A percentile compares a stretch with the other conserved stretches of the same genome.
Conservation (phyloP, 2,113 vertebrate genomes). For the rat (Rattus norvegicus) region DNA sequence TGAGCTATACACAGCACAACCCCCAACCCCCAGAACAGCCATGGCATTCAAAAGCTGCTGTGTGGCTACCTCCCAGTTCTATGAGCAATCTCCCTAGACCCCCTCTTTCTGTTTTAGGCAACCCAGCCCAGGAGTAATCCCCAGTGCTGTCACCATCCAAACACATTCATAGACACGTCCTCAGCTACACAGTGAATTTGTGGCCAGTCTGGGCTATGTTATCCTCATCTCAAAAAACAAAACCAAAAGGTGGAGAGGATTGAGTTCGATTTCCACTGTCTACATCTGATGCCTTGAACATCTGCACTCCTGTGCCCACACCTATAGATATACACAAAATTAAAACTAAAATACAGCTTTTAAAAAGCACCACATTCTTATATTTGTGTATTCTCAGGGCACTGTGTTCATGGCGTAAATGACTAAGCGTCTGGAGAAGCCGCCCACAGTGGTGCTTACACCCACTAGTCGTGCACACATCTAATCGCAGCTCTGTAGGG, state of each 20-base stretch:
- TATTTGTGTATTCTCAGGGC: not conserved
- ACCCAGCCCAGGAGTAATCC: not conserved
- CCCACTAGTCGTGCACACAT: not conserved
- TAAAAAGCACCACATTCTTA: no score
- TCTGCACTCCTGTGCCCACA: not conserved
- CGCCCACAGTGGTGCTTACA: not conserved
- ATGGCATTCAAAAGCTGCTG: not conserved
- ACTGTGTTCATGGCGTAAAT: not conserved
- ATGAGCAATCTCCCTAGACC: constrained; percentile 31
- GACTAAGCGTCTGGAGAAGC: not conserved
- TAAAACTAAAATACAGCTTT: no score
- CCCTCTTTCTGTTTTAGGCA: constrained; percentile 51
- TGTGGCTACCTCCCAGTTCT: not conserved
- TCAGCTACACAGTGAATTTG: not conserved
- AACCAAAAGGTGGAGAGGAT: not conserved
- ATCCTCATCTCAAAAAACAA: not conserved
- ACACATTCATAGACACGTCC: not conserved
- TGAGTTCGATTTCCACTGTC: not conserved
- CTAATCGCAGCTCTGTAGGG: not conserved
- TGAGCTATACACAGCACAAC: not conserved
- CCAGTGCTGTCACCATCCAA: not conserved
- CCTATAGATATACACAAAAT: not conserved
- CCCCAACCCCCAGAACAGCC: not conserved
- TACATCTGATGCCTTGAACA: not conserved
- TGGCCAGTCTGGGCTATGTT: not conserved